Evolutionary conservation across 2,113 vertebrate species (phyloP).

Genomic region (Amblyopsis rosae): DNA sequence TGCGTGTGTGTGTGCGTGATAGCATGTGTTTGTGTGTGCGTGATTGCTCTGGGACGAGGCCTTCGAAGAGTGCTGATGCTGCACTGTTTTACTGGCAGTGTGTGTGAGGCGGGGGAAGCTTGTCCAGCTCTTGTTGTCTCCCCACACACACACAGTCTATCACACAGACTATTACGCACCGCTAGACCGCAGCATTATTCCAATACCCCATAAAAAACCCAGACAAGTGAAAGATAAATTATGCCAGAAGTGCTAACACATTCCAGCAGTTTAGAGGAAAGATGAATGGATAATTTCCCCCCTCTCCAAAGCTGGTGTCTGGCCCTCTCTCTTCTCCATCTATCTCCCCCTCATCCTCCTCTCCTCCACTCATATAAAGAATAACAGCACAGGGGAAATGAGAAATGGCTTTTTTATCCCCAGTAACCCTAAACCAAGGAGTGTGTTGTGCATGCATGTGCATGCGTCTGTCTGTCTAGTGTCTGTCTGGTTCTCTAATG

Average conservation of each 20-base stretch:
- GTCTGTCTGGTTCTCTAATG: no score
- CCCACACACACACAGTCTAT: conserved; percentile 2
- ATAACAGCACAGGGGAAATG: no score
- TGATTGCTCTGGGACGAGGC: conserved; percentile 48
- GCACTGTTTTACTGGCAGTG: conserved; percentile 62
- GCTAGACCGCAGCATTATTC: conserved; percentile 37
- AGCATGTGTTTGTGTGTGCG: background rate
- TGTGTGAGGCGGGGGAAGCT: conserved; percentile 41
- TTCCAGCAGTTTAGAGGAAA: conserved; percentile 39
- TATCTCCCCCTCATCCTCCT: background rate
- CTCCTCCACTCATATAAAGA: background rate
- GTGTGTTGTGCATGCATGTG: no score
- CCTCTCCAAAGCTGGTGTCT: background rate
- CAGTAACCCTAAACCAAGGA: no score
- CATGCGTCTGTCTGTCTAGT: no score
- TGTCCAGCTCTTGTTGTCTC: conserved; percentile 34
- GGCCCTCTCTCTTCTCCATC: background rate
- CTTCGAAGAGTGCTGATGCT: conserved; percentile 60
- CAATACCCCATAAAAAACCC: conserved; percentile 47
- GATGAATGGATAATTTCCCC: conserved; percentile 45
- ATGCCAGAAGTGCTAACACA: conserved; percentile 17
- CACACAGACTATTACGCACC: background rate
- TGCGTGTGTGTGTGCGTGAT: conserved; percentile 8
- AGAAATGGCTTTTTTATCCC: no score
- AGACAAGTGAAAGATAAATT: conserved; percentile 52